Percentiles rank a stretch among this genome's conserved stretches.
These are phyloP conservation scores for Tadarida brasiliensis DNA, from an alignment of 2,797 vertebrate genomes.

Conservation along the genomic window DNA sequence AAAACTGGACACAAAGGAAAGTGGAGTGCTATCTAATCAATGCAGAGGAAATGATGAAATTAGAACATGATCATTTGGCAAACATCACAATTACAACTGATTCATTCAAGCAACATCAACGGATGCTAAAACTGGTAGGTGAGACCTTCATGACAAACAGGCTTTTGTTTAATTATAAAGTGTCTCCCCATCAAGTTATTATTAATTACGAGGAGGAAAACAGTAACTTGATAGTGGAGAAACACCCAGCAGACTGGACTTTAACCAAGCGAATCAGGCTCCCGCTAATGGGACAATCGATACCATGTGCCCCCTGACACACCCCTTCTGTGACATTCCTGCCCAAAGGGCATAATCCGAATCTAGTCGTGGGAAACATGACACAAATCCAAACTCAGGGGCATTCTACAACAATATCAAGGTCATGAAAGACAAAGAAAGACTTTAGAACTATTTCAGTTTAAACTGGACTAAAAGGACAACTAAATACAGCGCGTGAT, in stretches of 20 bases:
- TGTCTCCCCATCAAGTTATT: neutral
- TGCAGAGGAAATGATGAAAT: neutral
- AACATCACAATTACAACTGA: neutral
- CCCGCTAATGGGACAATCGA: rapidly evolving
- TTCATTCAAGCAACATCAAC: neutral
- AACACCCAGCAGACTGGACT: neutral
- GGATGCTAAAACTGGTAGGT: neutral
- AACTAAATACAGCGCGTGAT: neutral
- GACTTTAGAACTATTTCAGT: neutral
- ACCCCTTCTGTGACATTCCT: neutral
- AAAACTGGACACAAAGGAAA: neutral
- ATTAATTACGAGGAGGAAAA: neutral
- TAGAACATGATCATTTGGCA: neutral
- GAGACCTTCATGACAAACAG: neutral
- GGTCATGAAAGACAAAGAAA: neutral
- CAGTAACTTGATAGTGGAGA: neutral
- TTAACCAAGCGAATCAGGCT: neutral
- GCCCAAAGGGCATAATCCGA: too few species aligned
- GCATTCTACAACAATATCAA: neutral
- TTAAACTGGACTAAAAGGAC: neutral
- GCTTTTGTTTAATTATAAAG: neutral
- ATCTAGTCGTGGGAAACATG: neutral
- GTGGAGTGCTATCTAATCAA: neutral
- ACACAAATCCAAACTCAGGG: neutral
- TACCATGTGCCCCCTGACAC: neutral